Evolutionary conservation across 2,797 vertebrate genomes (phyloP).

Genomic region (Lophius americanus): DNA sequence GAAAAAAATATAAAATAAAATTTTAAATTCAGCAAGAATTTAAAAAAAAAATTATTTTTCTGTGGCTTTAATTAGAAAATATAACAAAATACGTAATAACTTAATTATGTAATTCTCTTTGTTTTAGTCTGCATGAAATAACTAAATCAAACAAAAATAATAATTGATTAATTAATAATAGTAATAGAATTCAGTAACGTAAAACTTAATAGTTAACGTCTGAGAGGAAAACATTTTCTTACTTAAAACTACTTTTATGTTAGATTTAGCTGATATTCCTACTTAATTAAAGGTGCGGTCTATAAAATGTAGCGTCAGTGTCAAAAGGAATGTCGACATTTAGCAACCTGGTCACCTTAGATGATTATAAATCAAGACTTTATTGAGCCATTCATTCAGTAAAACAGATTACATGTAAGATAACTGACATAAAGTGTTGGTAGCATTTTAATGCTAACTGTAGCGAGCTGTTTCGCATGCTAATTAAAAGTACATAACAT

Average conservation of each 20-base stretch:
- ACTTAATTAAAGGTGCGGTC: neutral
- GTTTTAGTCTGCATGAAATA: neutral
- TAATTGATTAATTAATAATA: neutral
- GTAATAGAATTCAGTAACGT: neutral
- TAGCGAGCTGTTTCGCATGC: too few species aligned
- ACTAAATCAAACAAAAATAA: neutral
- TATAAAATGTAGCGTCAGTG: neutral
- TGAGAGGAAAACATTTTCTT: neutral
- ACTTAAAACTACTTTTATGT: neutral
- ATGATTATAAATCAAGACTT: too few species aligned
- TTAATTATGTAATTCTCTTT: neutral
- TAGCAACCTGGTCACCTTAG: too few species aligned
- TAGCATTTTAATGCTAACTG: too few species aligned
- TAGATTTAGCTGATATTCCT: neutral
- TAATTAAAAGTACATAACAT: too few species aligned
- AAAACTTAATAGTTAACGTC: neutral
- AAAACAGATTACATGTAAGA: too few species aligned
- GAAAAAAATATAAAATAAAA: too few species aligned
- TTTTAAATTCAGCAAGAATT: too few species aligned
- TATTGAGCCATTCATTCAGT: too few species aligned
- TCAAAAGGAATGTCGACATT: neutral
- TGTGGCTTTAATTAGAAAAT: too few species aligned
- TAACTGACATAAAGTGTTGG: too few species aligned
- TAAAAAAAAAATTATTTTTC: too few species aligned
- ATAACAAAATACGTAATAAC: neutral